A percentile compares a stretch with the other conserved stretches of the same genome.
Evolutionary conservation across 2,113 vertebrate species (phyloP).

Genomic region (Leucopsar rothschildi): DNA sequence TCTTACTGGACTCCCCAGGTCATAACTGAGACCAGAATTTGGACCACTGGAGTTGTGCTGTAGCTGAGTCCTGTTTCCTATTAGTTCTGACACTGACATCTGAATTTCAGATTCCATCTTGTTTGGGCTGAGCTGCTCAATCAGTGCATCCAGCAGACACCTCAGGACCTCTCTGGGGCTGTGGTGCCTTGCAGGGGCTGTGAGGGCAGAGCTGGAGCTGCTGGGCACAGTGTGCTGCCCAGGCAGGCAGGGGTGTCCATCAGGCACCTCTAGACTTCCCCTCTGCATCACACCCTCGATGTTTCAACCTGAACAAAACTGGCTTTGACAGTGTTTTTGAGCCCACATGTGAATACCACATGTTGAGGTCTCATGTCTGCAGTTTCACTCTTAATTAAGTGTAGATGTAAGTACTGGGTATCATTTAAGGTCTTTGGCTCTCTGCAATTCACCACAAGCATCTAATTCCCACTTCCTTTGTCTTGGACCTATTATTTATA

Average conservation of each 20-base stretch:
- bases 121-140: neutral
- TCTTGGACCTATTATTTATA: slow-evolving; percentile 27
- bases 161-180: neutral
- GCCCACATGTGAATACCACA: slow-evolving; percentile 64
- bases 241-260: neutral
- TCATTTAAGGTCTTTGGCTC: slow-evolving; percentile 51
- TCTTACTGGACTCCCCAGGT: neutral
- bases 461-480: slow-evolving; percentile 58
- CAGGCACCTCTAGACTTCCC: neutral
- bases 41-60: neutral
- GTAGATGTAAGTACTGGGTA: slow-evolving; percentile 51
- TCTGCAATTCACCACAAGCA: slow-evolving; percentile 45
- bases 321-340: slow-evolving; percentile 27
- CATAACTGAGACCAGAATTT: neutral
- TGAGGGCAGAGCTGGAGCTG: neutral
- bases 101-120: slow-evolving; percentile 42
- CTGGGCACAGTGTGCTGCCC: neutral
- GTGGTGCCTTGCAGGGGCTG: neutral
- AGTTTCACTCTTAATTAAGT: slow-evolving; percentile 63
- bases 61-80: slow-evolving; percentile 7
- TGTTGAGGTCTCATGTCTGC: slow-evolving; percentile 64
- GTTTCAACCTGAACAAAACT: neutral
- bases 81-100: slow-evolving; percentile 35
- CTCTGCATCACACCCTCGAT: neutral
- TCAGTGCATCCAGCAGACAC: neutral